Percentiles rank a stretch among this genome's conserved stretches.
phyloP scores from a whole-genome alignment of 2,888 invertebrate species.

The Callimorpha dominula region DNA sequence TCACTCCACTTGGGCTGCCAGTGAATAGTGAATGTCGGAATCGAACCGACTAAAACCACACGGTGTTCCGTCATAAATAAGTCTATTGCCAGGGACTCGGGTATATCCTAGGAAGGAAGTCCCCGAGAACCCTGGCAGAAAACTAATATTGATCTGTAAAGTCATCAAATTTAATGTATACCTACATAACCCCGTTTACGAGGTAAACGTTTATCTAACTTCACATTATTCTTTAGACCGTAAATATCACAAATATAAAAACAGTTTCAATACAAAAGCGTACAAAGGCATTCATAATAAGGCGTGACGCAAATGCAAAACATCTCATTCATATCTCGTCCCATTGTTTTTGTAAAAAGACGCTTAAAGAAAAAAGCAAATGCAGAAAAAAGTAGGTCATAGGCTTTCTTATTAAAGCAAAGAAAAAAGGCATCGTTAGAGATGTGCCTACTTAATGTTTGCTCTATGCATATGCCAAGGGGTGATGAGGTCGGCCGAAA shows the following conservation, averaged over 20 bases:
- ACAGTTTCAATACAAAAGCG: neutral
- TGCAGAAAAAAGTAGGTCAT: slow-evolving; percentile 44
- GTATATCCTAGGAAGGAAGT: too few relatives aligned
- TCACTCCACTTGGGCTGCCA: too few relatives aligned
- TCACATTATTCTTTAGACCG: neutral
- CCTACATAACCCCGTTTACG: too few relatives aligned
- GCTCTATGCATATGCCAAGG: slow-evolving; percentile 43
- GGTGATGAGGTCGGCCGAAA: slow-evolving; percentile 58
- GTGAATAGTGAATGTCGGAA: too few relatives aligned
- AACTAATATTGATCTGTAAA: neutral
- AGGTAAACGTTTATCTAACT: too few relatives aligned
- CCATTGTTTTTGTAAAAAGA: slow-evolving; percentile 39
- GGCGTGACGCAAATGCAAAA: slow-evolving; percentile 17
- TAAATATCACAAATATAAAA: neutral
- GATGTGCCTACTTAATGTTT: slow-evolving; percentile 50
- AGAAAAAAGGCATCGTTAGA: slow-evolving; percentile 18
- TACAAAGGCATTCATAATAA: slow-evolving; percentile 3
- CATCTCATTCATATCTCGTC: slow-evolving; percentile 17
- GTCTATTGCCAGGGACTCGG: too few relatives aligned
- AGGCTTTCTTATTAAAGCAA: slow-evolving; percentile 41
- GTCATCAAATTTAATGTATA: neutral
- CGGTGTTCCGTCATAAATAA: too few relatives aligned
- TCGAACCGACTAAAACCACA: too few relatives aligned
- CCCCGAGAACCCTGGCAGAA: too few relatives aligned
- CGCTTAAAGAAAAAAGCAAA: slow-evolving; percentile 35